These are phyloP conservation scores for Platichthys flesus DNA, from an alignment of 2,113 vertebrate genomes.

Conservation along the genomic window DNA sequence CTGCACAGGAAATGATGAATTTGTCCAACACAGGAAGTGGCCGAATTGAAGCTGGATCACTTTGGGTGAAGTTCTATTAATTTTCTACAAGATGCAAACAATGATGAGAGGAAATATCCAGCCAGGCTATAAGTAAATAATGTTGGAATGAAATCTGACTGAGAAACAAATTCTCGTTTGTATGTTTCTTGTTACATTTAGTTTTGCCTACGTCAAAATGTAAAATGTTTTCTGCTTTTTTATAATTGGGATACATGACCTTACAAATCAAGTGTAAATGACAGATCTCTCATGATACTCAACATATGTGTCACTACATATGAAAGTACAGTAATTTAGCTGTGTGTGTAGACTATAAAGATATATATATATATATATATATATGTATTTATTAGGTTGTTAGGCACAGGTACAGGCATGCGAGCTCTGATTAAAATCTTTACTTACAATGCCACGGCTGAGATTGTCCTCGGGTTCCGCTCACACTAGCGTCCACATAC, in stretches of 20 bases:
- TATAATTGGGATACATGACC: neutral
- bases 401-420: conserved; percentile 15
- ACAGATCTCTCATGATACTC: neutral
- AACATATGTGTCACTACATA: neutral
- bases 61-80: neutral
- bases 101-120: neutral
- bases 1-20: conserved; percentile 15
- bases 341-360: conserved; percentile 19
- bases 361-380: no score
- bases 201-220: conserved; percentile 1
- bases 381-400: conserved; percentile 8
- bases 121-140: neutral
- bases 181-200: conserved; percentile 2
- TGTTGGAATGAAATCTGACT: conserved; percentile 1
- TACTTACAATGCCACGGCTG: conserved; percentile 15
- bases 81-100: neutral
- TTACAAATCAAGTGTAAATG: conserved; percentile 9
- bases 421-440: conserved; percentile 8
- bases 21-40: conserved; percentile 12
- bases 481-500: conserved; percentile 23
- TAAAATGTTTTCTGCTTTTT: conserved; percentile 20
- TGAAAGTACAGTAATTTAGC: neutral
- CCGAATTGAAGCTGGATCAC: neutral
- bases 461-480: conserved; percentile 25
- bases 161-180: neutral